Evolutionary conservation across 2,888 invertebrate species (phyloP), one percentile per base, ranked within the genome.

Genomic region (Cosmorhoe ocellata): DNA sequence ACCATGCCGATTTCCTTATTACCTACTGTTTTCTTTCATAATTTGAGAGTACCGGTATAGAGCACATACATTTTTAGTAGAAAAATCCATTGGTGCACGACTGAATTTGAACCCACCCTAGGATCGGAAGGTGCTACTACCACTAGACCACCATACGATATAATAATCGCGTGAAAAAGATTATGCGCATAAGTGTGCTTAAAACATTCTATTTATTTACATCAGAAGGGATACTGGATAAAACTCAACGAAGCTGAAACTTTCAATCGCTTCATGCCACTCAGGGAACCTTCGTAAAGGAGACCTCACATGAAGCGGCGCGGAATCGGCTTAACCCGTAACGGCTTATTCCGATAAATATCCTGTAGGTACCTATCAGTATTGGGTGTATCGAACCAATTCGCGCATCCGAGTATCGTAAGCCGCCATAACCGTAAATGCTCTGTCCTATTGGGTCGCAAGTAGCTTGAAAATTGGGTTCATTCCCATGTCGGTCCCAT

Each of bases 231-330:
- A 36, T 37, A 27, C 34, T 14, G n/a, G 27, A 3, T 28, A 31
- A 43, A 38, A 32, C 43, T 27, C 44, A 44, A 11, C 12, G 13
- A 14, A 50, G 50, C 39, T 34, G 50, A 50, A 39, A 36, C 44
- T 39, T 24, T 11, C 43, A 34, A 50, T 50, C 50, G 44, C 40
- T 50, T 44, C 39, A 40, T 28, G 44, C 39, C 13, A 33, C 30
- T 50, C 33, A 36, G 22, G 44, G 43, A 49, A 46, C 46, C 30
- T 36, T 36, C 24, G 33, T 40, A 14, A 50, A 30, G 44, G 34
- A 22, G 6, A 8, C n/a, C 8, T 49, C 12, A 48, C 31, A 42
- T 37, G 34, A 18, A 39, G 28, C n/a, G 10, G 26, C 7, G 32
- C 13, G 22, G 37, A 26, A 37, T 26, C 26, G 1, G 1, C 24